phyloP scores from a whole-genome alignment of 1,140 invertebrate species.

The Hyles vespertilio region DNA sequence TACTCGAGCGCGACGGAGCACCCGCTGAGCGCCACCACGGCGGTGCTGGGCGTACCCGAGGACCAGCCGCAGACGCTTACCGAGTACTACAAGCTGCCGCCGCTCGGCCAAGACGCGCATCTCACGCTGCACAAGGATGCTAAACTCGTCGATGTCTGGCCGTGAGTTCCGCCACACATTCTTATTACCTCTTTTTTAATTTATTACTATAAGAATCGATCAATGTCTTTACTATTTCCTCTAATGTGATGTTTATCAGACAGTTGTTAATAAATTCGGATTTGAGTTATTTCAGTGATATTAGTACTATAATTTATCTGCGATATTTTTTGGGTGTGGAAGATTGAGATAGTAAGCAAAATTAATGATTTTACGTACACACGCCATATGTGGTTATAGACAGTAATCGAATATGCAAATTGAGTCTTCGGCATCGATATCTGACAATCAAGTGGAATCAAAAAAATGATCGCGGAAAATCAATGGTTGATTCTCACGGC shows the following conservation, averaged over 20 bases:
- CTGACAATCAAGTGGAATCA: slow-evolving; percentile 39
- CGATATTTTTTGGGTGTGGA: too few relatives aligned
- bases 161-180: slow-evolving; percentile 48
- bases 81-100: slow-evolving; percentile 73
- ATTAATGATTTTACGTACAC: too few relatives aligned
- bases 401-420: slow-evolving; percentile 38
- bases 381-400: not conserved
- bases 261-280: too few relatives aligned
- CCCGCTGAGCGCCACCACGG: slow-evolving; percentile 52
- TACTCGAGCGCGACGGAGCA: slow-evolving; percentile 59
- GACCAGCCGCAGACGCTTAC: slow-evolving; percentile 53
- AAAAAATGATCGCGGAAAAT: slow-evolving; percentile 55
- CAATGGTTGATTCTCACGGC: slow-evolving; percentile 68
- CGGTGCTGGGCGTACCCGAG: slow-evolving; percentile 53
- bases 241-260: too few relatives aligned
- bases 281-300: too few relatives aligned
- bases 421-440: slow-evolving; percentile 31
- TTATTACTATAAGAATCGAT: too few relatives aligned
- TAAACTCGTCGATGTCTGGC: slow-evolving; percentile 60
- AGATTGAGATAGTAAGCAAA: too few relatives aligned
- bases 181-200: too few relatives aligned
- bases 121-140: slow-evolving; percentile 64
- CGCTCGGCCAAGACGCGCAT: slow-evolving; percentile 57
- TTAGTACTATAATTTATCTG: too few relatives aligned
- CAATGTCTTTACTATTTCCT: too few relatives aligned